Base-by-base conservation (phyloP, 2,888 invertebrate genomes). In the Polia nebulosa region DNA sequence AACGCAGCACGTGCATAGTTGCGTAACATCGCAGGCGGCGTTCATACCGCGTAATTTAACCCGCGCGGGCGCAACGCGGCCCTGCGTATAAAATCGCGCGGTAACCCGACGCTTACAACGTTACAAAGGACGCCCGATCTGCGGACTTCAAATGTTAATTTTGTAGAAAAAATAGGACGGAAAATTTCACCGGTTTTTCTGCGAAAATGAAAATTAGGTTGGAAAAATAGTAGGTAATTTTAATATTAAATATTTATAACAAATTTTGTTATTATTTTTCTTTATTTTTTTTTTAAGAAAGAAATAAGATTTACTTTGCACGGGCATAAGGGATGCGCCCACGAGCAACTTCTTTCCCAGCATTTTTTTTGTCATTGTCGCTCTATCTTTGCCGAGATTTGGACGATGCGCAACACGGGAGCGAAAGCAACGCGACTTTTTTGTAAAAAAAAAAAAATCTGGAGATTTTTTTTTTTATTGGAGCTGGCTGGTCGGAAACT, bases 41-140 rank as follows among this genome's bases (percentile, higher is more conserved):
- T 20, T 32, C 29, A 29, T 13, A 32, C 66, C 51, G 73, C 66
- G 73, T 73, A 72, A 72, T 45, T 22, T 9, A 32, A 71, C 17
- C 9, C 73, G 65, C 73, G 56, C 73, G 73, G 44, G 65, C 44
- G 17, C 36, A 36, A 32, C 20, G 36, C 44, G 17, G 13, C 65
- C 36, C 7, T 32, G 32, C 1, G 8, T n/a, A 52, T 69, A 36
- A 39, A 55, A 45, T 64, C 55, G 20, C 36, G 32, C 25, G 13
- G 65, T 27, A 72, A 73, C 25, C 32, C 49, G 56, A 65, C 20
- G 29, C 65, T 36, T 49, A 15, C 7, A 63, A 41, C 22, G 27
- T 52, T 66, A 36, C 45, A 52, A 45, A 53, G 49, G 20, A 36
- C 44, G 36, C 13, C n/a, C n/a, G 41, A 44, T 20, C 2, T 29